Percentiles rank a stretch among this genome's conserved stretches.
phyloP scores from a whole-genome alignment of 2,797 vertebrate genomes.

The Pangasius krempfi region DNA sequence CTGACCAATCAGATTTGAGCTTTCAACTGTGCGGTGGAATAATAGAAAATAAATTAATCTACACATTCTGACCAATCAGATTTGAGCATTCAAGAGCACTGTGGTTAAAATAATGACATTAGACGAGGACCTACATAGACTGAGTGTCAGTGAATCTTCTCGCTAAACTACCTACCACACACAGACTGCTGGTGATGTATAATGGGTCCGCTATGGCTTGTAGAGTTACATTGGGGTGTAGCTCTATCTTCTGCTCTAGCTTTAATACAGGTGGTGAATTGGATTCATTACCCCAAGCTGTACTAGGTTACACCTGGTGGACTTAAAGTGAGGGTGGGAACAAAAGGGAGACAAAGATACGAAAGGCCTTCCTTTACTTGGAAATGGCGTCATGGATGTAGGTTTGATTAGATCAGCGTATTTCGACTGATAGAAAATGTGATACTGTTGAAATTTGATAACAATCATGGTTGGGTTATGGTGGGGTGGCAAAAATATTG shows the following conservation, averaged over 20 bases:
- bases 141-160: constrained; percentile 30
- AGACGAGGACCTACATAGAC: background rate
- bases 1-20: background rate
- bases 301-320: constrained; percentile 54
- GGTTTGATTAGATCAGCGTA: background rate
- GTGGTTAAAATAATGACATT: background rate
- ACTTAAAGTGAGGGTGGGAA: constrained; percentile 39
- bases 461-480: too few species aligned
- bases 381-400: constrained; percentile 25
- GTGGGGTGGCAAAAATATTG: background rate
- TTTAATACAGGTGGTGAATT: constrained; percentile 39
- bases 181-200: constrained; percentile 48
- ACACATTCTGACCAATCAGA: background rate
- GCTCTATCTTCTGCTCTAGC: constrained; percentile 50
- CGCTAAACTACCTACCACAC: constrained; percentile 36
- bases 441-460: constrained; percentile 5
- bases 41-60: background rate
- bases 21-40: background rate
- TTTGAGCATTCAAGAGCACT: background rate
- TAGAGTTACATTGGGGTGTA: constrained; percentile 50
- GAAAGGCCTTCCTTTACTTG: constrained; percentile 36
- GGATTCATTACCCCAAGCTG: constrained; percentile 57
- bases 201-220: constrained; percentile 46
- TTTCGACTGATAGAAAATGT: background rate
- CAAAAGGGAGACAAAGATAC: constrained; percentile 43